Conservation (phyloP, 2,797 vertebrate species). For the Calcarius lapponicus region DNA sequence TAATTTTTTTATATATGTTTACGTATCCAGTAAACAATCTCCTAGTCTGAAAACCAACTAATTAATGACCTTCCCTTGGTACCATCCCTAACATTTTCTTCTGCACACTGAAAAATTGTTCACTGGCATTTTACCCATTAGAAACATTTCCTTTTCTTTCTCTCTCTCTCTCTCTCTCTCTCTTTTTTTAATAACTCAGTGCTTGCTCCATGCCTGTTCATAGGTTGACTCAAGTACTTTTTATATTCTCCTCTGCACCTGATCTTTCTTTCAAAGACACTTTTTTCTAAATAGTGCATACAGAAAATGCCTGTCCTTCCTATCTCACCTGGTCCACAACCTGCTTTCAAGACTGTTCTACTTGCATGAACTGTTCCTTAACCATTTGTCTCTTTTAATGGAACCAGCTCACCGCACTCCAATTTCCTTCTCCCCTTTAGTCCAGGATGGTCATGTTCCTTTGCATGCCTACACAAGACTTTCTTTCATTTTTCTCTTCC, state of each 20-base stretch:
- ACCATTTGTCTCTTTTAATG: not conserved
- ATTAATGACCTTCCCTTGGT: accelerated
- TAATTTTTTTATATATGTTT: not conserved
- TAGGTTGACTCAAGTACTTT: not conserved
- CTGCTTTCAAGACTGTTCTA: not conserved
- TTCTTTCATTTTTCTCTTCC: not conserved
- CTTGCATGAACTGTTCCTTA: not conserved
- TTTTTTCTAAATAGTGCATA: not conserved
- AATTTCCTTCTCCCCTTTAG: not conserved
- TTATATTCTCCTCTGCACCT: not conserved
- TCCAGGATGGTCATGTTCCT: not conserved
- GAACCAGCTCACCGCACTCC: not conserved
- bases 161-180: not conserved
- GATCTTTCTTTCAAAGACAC: not conserved
- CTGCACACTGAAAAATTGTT: not conserved
- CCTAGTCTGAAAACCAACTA: not conserved
- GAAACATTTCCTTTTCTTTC: too few species aligned
- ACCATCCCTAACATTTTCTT: not conserved
- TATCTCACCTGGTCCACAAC: not conserved
- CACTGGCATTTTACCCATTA: not conserved
- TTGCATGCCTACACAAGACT: not conserved
- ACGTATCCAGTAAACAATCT: not conserved
- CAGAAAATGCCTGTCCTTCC: not conserved
- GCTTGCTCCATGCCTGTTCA: not conserved
- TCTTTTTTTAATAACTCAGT: not conserved